These are phyloP conservation scores for Harpagifer antarcticus DNA, from an alignment of 2,797 vertebrate species.

Conservation along the genomic window DNA sequence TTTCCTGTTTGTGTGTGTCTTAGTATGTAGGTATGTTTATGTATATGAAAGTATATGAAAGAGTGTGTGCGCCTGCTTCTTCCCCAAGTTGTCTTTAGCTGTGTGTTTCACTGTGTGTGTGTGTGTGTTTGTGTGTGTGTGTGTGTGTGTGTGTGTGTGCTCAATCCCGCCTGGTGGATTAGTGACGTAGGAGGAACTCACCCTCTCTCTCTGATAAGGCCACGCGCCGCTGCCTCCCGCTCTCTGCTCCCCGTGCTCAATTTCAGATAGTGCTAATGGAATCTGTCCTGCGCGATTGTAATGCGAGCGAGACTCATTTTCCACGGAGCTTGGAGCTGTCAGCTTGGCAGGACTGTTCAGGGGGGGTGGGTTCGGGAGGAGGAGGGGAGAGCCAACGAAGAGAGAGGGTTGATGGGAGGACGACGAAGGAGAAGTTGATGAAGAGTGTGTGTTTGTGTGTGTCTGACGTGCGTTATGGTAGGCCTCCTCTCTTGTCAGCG, in stretches of 20 bases:
- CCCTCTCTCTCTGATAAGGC: constrained; percentile 91
- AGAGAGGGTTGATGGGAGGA: constrained; percentile 67
- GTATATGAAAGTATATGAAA: too few species aligned
- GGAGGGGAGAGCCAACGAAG: constrained; percentile 63
- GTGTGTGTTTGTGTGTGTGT: constrained; percentile 8
- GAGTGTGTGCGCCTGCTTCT: constrained; percentile 30
- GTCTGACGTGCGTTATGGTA: constrained; percentile 36
- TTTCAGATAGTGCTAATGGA: constrained; percentile 99
- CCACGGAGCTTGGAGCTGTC: constrained; percentile 99
- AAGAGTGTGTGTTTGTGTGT: constrained; percentile 31
- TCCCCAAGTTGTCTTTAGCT: constrained; percentile 48
- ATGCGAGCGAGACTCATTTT: constrained; percentile 99
- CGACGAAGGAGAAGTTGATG: constrained; percentile 73
- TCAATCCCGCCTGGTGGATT: constrained; percentile 80
- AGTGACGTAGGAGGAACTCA: constrained; percentile 79
- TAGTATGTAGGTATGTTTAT: constrained; percentile 13
- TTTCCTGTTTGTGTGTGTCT: not conserved
- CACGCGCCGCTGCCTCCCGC: constrained; percentile 70
- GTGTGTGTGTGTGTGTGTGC: constrained; percentile 14
- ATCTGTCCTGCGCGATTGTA: constrained; percentile 99
- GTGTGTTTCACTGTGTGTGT: constrained; percentile 12
- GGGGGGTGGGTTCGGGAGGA: constrained; percentile 9
- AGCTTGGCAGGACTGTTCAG: constrained; percentile 82
- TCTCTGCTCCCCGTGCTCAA: constrained; percentile 93
- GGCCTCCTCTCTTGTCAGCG: constrained; percentile 64